A percentile compares a stretch with the other conserved stretches of the same genome.
Evolutionary conservation across 2,113 vertebrate species (phyloP).

Genomic region (Hypomesus transpacificus): DNA sequence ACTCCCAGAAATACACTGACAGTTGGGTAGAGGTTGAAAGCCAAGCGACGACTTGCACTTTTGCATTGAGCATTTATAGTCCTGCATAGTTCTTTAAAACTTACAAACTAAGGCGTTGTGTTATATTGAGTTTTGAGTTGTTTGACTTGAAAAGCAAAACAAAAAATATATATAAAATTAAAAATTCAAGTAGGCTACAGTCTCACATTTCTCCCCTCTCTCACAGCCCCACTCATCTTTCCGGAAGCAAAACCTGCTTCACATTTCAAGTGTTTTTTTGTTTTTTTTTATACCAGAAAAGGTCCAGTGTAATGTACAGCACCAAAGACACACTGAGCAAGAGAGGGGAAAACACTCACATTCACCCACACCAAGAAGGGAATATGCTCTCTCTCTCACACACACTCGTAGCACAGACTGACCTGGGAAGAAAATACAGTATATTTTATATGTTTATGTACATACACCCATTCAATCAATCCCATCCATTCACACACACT

Average conservation of each 20-base stretch:
- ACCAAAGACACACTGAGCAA: conserved; percentile 63
- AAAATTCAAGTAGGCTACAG: conserved; percentile 74
- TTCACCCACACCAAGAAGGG: conserved; percentile 28
- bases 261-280: conserved; percentile 63
- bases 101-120: conserved; percentile 74
- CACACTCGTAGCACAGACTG: conserved; percentile 35
- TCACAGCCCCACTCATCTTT: conserved; percentile 28
- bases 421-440: conserved; percentile 66
- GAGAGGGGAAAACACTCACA: conserved; percentile 44
- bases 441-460: conserved; percentile 44
- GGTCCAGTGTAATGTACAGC: conserved; percentile 77
- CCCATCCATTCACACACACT: conserved; percentile 22
- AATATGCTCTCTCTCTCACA: conserved; percentile 28
- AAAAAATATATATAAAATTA: conserved; percentile 34
- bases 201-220: conserved; percentile 47
- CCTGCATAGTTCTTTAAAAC: conserved; percentile 75
- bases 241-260: conserved; percentile 35
- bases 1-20: conserved; percentile 51
- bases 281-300: conserved; percentile 43
- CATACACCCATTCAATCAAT: conserved; percentile 50
- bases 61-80: conserved; percentile 71
- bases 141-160: conserved; percentile 56
- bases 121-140: conserved; percentile 61
- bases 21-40: conserved; percentile 59
- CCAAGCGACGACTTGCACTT: conserved; percentile 65